Evolutionary conservation across 2,888 invertebrate species (phyloP), one percentile per base, ranked within the genome.

Genomic region (Choristoneura rosaceana): DNA sequence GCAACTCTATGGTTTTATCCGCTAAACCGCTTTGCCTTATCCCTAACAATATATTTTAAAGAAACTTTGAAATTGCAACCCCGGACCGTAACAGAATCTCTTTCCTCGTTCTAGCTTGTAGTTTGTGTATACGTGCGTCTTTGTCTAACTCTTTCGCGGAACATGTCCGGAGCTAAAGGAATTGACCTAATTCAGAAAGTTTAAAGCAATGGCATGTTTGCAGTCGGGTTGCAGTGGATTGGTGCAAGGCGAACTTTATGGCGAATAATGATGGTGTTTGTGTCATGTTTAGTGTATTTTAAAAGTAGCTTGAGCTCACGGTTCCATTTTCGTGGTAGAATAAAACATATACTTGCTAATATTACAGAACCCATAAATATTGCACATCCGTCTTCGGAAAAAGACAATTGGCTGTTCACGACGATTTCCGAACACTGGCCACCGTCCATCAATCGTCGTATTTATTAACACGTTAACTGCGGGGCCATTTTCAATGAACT

Each of bases 111-210:
- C 60, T 38, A 8, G 15, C 71, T 61, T 10, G 50, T 52, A 60
- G 1, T 3, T 33, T 15, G 9, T n/a, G 33, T 52, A 50, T 66
- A 12, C 55, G 14, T 52, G 33, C 38, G 65, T 66, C 71, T 8
- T n/a, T 50, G 59, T 70, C 50, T 17, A 10, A 38, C 43, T 47
- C 34, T 50, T 65, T 66, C 66, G 52, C 52, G 61, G 50, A 71
- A 61, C 61, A 61, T 61, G 61, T 61, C 52, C 66, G 52, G 41
- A 65, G 66, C 66, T 70, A 50, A 61, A 55, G 61, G 71, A 71
- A 66, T 71, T 71, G 71, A 71, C 71, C 71, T 71, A 71, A 60
- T 71, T 71, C 34, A 52, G 61, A 50, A 66, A 66, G 38, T 66
- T 66, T 66, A 64, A 70, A 47, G 68, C 47, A 68, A 38, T 50